phyloP scores from a whole-genome alignment of 2,888 invertebrate species.

The Mycalesis mineus region DNA sequence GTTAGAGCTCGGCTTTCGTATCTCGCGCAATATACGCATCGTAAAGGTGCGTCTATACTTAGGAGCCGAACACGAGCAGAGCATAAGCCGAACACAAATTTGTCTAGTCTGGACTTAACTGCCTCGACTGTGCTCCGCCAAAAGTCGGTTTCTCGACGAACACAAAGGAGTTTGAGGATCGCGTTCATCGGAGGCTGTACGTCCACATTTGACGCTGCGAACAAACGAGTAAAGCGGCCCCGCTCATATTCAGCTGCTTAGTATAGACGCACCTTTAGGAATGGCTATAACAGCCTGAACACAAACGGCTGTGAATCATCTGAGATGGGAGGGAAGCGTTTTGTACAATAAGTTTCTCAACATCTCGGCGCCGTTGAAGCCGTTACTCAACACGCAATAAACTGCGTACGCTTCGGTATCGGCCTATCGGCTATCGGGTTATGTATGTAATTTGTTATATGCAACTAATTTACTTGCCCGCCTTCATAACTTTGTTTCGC shows the following conservation, averaged over 20 bases:
- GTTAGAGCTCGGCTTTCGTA: background rate
- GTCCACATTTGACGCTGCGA: too few relatives aligned
- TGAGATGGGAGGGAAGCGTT: slow-evolving; percentile 32
- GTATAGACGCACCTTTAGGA: slow-evolving; percentile 7
- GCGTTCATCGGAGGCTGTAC: too few relatives aligned
- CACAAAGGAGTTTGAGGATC: too few relatives aligned
- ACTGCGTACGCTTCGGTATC: slow-evolving; percentile 14
- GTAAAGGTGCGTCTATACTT: too few relatives aligned
- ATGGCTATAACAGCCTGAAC: slow-evolving; percentile 2
- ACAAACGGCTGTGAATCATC: slow-evolving; percentile 39
- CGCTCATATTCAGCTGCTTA: too few relatives aligned
- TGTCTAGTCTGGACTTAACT: too few relatives aligned
- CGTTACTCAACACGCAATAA: slow-evolving; percentile 31
- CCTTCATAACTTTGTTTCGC: slow-evolving; percentile 29
- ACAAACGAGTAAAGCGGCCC: too few relatives aligned
- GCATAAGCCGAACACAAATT: too few relatives aligned
- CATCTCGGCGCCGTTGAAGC: slow-evolving; percentile 21
- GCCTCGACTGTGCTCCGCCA: too few relatives aligned
- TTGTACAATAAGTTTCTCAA: slow-evolving; percentile 40
- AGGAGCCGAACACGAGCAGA: too few relatives aligned
- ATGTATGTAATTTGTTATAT: slow-evolving; percentile 26
- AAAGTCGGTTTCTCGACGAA: too few relatives aligned
- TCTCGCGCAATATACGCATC: background rate
- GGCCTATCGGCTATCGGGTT: slow-evolving; percentile 4
- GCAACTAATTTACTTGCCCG: slow-evolving; percentile 21